Conservation (phyloP, 2,888 invertebrate species). For the Diloba caeruleocephala region DNA sequence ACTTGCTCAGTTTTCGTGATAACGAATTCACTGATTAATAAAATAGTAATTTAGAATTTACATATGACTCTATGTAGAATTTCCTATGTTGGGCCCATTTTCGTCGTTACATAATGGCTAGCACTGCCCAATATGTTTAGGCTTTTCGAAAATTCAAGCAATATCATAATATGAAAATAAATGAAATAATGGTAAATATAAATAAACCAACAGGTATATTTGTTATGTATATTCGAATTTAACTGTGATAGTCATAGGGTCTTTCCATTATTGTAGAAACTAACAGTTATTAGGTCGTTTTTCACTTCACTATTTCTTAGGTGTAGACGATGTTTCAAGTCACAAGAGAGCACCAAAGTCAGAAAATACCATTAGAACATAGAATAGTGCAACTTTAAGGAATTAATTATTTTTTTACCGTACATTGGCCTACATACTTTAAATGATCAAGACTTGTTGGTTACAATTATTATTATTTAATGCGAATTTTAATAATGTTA, state of each 20-base stretch:
- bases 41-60: constrained; percentile 35
- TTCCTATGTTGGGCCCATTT: constrained; percentile 4
- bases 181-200: constrained; percentile 19
- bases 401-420: background rate
- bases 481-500: constrained; percentile 35
- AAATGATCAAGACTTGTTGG: constrained; percentile 38
- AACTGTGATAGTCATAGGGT: constrained; percentile 74
- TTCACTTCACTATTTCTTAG: constrained; percentile 28
- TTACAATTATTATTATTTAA: constrained; percentile 14
- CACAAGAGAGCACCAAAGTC: constrained; percentile 32
- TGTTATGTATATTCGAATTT: constrained; percentile 66
- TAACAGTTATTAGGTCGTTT: constrained; percentile 24
- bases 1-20: constrained; percentile 68
- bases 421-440: constrained; percentile 9
- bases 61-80: constrained; percentile 11
- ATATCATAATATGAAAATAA: constrained; percentile 21
- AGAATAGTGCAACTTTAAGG: constrained; percentile 2
- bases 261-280: constrained; percentile 45
- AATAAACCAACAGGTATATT: constrained; percentile 47
- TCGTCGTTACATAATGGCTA: constrained; percentile 6
- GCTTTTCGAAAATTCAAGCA: constrained; percentile 22
- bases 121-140: constrained; percentile 8
- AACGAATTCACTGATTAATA: constrained; percentile 34
- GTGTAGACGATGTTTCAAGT: constrained; percentile 36
- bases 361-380: background rate